Base-by-base conservation (phyloP, 1,140 invertebrate species). In the Halictus rubicundus region DNA sequence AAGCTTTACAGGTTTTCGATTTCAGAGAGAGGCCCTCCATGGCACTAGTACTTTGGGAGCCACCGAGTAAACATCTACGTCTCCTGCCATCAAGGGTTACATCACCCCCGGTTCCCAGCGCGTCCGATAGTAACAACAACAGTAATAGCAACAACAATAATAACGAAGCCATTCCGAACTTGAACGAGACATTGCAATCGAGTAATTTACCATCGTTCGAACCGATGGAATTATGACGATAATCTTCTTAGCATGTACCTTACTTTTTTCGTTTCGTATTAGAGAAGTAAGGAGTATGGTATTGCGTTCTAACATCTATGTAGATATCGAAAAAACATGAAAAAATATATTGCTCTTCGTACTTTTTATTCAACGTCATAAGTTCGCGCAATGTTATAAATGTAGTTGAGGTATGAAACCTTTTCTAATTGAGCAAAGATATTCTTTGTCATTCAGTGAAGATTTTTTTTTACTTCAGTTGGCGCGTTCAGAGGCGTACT, bases 31-130 rank as follows among this genome's bases (percentile, higher is more conserved):
- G 95, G 86, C 96, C 96, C 14, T 95, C 95, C 88, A 96, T 96
- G 93, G 96, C 96, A 60, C 87, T 97, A 83, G 95, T 97, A 7
- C 94, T 96, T 6, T 97, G 96, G 96, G 95, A 96, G 89, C 96
- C 96, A 5, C 94, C 95, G 52, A 94, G 94, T 21, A 94, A 94
- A 75, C 92, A 95, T 79, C 84, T 94, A 46, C 91, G 92, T 39
- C 66, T 91, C n/a, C 78, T 92, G 9, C 71, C 88, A 7, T 77
- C 84, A 12, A 80, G 78, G n/a, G 74, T 89, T 65, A 81, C 84
- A 54, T 61, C 86, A 21, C 79, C 87, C 6, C 79, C 86, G 25
- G 80, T 76, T 37, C 69, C 80, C 4, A 79, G 68, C 12, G 63
- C 64, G 12, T 72, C 78, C 0, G 59, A 83, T 3, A 79, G 90